Evolutionary conservation across 2,113 vertebrate genomes (phyloP), one percentile per base, ranked within the genome.

Genomic region (Baryphthengus martii): DNA sequence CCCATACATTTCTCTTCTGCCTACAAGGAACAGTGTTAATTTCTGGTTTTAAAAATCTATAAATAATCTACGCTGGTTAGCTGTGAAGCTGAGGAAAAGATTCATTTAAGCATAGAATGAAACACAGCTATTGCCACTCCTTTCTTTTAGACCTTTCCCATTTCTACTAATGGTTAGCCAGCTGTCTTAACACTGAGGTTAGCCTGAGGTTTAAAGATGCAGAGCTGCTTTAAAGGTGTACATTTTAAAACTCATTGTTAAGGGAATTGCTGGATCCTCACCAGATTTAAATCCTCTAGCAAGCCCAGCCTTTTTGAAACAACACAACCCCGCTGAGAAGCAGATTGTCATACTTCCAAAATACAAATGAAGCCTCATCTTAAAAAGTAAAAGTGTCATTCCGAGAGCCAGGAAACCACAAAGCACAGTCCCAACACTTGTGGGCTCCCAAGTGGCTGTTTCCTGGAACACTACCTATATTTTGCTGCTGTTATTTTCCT

Each of bases 41-140:
- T 97, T 90, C 67, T 95, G 45, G n/a, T 83, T 92, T 86, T 90
- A 88, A 88, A 56, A 90, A 86, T 56, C 88, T 56, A 62, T 78
- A 88, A 87, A 87, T 89, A 96, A 75, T 78, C 70, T 68, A 44
- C 56, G 53, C 39, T 63, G 73, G 68, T 55, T 90, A 75, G 68
- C 72, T 65, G 61, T 68, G 68, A 86, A 92, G 83, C 68, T 63
- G 65, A 85, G 78, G 55, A 93, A 80, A 88, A 88, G 65, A 87
- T 79, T 39, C n/a, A 45, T 73, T 90, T 89, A 84, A 92, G 49
- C 56, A 62, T n/a, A 6, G 0, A 93, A 86, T 80, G 62, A 89
- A 86, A 71, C 55, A 75, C 21, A 50, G 62, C 42, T 72, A 33
- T 53, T 65, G 55, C 71, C 76, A 37, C 39, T 89, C 44, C 20